Base-by-base conservation (phyloP, 1,140 invertebrate species). In the Pseudobourletiella spinata region DNA sequence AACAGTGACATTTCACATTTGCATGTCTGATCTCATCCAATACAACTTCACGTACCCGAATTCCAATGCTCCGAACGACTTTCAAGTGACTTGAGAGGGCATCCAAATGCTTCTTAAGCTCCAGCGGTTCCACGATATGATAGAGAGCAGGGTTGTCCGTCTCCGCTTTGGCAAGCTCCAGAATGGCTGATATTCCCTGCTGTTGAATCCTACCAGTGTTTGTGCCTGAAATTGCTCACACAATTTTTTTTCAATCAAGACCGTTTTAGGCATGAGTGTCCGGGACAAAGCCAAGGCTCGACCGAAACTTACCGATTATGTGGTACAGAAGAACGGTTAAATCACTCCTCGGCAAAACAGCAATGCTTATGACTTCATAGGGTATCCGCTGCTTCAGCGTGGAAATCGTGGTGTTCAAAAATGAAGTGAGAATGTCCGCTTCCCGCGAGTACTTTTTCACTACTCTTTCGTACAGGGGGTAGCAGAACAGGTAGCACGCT, bases 311-410 rank as follows among this genome's bases (percentile, higher is more conserved):
- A 81, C 85, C 83, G 68, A 94, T 89, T 3, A 95, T 77, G 63
- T 90, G 80, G 35, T 95, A 82, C 11, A 95, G 77, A 18, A 92
- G 74, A 46, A 84, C 77, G 68, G 94, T 84, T 79, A 96, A 87
- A 61, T 89, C 83, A 69, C 83, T 81, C 46, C 86, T 79, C 2
- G 93, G 92, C 63, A 95, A 77, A 43, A 88, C 81, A 20, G 22
- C 48, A 15, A 52, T 16, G 24, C 25, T 46, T 28, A 24, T 29
- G 8, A 43, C 63, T 29, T 56, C 30, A 30, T 59, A 30, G 14
- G 3, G 16, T 3, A 15, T 11, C 61, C 84, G 79, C 57, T 85
- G 78, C 69, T 85, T 80, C 0, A 84, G 81, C 75, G 91, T 87
- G 44, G 82, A 80, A 35, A 82, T 79, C 15, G 91, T 84, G 29